Conservation (phyloP, 2,888 invertebrate genomes). For the Tipula helvola region DNA sequence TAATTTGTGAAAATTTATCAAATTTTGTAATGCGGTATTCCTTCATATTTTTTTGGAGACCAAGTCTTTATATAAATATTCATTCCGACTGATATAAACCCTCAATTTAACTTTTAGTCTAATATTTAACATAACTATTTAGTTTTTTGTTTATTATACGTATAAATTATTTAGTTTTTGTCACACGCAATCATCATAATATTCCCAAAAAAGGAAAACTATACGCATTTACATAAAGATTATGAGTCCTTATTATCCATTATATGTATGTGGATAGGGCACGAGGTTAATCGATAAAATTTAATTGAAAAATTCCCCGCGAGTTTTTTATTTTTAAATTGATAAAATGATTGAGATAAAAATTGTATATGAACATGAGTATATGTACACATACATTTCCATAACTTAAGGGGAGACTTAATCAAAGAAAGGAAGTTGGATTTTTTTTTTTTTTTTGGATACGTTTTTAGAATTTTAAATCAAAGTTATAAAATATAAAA, state of each 20-base stretch:
- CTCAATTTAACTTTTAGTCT: neutral
- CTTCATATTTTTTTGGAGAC: neutral
- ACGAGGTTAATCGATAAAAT: neutral
- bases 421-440: neutral
- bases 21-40: neutral
- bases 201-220: neutral
- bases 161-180: conserved; percentile 4
- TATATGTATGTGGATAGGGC: neutral
- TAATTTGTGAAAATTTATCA: neutral
- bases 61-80: neutral
- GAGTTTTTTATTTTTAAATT: neutral
- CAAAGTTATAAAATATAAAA: neutral
- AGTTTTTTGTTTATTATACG: neutral
- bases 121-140: neutral
- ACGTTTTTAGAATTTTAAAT: neutral
- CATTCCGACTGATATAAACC: neutral
- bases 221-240: neutral
- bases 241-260: neutral
- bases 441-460: neutral
- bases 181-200: neutral
- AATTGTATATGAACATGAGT: neutral
- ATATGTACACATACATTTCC: neutral
- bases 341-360: conserved; percentile 4
- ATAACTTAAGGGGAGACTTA: neutral
- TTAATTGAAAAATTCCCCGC: neutral